A percentile compares a stretch with the other conserved stretches of the same genome.
These are phyloP conservation scores for Coregonus ussuriensis DNA, from an alignment of 2,797 vertebrate species.

Conservation along the genomic window DNA sequence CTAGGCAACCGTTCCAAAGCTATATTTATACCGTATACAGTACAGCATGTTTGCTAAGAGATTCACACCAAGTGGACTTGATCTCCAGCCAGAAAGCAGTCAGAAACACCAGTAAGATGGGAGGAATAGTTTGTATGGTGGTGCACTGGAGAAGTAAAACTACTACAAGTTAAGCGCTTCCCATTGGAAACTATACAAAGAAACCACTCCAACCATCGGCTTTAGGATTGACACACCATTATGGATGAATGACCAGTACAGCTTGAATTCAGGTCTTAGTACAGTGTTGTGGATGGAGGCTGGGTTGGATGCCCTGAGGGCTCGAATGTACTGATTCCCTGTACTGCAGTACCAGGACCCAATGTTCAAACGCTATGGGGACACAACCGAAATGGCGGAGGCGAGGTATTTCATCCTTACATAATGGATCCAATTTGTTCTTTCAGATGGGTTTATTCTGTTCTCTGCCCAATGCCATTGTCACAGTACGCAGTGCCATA, in stretches of 20 bases:
- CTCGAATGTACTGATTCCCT: neutral
- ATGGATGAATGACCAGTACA: neutral
- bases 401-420: neutral
- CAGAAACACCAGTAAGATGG: neutral
- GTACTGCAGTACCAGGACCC: neutral
- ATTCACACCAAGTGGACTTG: neutral
- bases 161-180: too few species aligned
- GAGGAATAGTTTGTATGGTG: neutral
- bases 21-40: neutral
- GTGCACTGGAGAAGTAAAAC: neutral
- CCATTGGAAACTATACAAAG: too few species aligned
- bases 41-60: neutral
- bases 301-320: neutral
- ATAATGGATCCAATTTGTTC: neutral
- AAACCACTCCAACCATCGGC: too few species aligned
- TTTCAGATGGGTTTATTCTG: neutral
- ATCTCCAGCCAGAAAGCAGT: neutral
- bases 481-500: constrained; percentile 34
- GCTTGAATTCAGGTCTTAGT: neutral
- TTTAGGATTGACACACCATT: too few species aligned
- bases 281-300: neutral
- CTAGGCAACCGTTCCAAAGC: neutral
- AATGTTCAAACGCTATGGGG: constrained; percentile 1
- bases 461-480: constrained; percentile 29
- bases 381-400: neutral